A percentile compares a stretch with the other conserved stretches of the same genome.
These are phyloP conservation scores for Oreortyx pictus DNA, from an alignment of 2,797 vertebrate species.

Conservation along the genomic window DNA sequence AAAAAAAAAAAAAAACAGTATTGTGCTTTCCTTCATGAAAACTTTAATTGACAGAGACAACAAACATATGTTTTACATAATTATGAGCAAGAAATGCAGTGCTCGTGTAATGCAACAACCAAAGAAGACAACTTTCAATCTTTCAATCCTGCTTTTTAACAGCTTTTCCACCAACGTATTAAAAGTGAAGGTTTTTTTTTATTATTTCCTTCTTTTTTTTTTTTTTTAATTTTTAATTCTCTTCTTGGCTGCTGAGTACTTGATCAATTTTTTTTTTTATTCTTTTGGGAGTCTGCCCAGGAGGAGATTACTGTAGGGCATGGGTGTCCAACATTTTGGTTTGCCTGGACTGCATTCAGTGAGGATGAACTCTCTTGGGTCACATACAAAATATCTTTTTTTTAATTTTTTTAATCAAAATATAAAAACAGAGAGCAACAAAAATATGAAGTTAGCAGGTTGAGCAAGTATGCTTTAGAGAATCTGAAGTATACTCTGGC, in stretches of 20 bases:
- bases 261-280: not conserved
- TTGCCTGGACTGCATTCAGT: no score
- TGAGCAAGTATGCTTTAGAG: no score
- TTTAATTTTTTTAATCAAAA: no score
- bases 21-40: not conserved
- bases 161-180: not conserved
- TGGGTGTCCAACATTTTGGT: no score
- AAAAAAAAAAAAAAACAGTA: not conserved
- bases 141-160: not conserved
- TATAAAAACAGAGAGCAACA: no score
- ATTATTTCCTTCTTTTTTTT: no score
- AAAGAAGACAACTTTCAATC: not conserved
- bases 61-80: no score
- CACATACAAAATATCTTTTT: no score
- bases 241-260: not conserved
- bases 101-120: not conserved
- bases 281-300: not conserved
- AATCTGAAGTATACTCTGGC: not conserved
- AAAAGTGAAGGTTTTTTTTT: not conserved
- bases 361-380: no score
- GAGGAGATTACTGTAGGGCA: not conserved
- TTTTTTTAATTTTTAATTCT: accelerated
- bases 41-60: not conserved
- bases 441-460: no score
- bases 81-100: not conserved